Percentiles rank a stretch among this genome's conserved stretches.
These are phyloP conservation scores for Pagetopsis macropterus DNA, from an alignment of 2,797 vertebrate genomes.

Conservation along the genomic window DNA sequence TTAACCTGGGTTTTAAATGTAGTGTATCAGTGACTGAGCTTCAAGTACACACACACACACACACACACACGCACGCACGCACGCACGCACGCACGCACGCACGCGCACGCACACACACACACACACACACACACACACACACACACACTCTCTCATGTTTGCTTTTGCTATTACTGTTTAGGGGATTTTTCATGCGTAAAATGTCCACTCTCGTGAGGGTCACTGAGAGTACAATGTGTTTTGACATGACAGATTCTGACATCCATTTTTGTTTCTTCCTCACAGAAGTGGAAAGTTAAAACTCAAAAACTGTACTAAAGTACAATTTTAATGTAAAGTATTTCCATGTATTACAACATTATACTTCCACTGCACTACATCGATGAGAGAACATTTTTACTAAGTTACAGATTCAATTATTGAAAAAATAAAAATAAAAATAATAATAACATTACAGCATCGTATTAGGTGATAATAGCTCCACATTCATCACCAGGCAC, in stretches of 20 bases:
- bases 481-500: too few species aligned
- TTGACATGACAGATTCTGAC: not conserved
- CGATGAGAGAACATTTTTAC: too few species aligned
- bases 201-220: slow-evolving; percentile 21
- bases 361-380: too few species aligned
- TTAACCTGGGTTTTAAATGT: slow-evolving; percentile 59
- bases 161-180: not conserved
- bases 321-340: too few species aligned
- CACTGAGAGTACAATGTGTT: not conserved
- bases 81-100: slow-evolving; percentile 4
- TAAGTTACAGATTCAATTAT: too few species aligned
- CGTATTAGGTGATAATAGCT: too few species aligned
- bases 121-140: not conserved
- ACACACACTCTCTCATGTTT: slow-evolving; percentile 16
- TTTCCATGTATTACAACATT: too few species aligned
- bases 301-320: too few species aligned
- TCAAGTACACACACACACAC: slow-evolving; percentile 2
- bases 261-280: not conserved
- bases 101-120: slow-evolving; percentile 11
- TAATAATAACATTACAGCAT: too few species aligned
- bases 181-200: slow-evolving; percentile 6
- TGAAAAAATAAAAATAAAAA: too few species aligned
- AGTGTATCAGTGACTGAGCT: slow-evolving; percentile 14
- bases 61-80: not conserved
- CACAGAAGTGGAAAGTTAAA: too few species aligned